Conservation (phyloP, 2,113 vertebrate genomes). For the Forbesichthys papilliferus region DNA sequence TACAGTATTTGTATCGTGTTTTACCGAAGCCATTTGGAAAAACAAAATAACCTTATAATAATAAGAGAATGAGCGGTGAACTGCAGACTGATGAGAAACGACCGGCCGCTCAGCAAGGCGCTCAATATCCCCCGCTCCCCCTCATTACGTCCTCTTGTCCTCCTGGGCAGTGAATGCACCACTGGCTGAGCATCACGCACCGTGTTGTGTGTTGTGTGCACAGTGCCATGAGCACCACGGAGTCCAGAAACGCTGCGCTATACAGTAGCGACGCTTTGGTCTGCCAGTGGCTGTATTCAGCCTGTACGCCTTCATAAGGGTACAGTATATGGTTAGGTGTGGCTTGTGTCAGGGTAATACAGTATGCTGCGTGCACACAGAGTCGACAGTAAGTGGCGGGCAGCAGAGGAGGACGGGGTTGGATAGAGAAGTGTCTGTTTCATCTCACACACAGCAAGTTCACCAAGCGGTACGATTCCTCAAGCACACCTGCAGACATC, state of each 20-base stretch:
- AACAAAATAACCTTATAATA: conserved; percentile 65
- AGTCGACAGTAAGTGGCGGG: too few relatives aligned
- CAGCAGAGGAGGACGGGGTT: neutral
- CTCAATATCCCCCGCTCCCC: conserved; percentile 25
- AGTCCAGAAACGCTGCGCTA: too few relatives aligned
- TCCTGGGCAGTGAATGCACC: neutral
- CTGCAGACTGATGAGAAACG: conserved; percentile 59
- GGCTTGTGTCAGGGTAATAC: too few relatives aligned
- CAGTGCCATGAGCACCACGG: neutral
- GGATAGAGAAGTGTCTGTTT: conserved; percentile 47
- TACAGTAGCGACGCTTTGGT: too few relatives aligned
- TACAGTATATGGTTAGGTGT: too few relatives aligned
- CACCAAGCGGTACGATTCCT: conserved; percentile 66
- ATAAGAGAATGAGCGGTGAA: conserved; percentile 63
- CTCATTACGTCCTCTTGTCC: conserved; percentile 6
- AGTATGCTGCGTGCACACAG: neutral
- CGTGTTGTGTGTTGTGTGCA: conserved; percentile 1
- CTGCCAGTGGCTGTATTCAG: too few relatives aligned
- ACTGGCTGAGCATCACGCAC: neutral
- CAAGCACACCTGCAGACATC: conserved; percentile 56
- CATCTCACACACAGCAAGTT: conserved; percentile 65
- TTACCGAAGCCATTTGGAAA: conserved; percentile 77
- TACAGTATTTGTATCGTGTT: conserved; percentile 27
- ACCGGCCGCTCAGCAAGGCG: conserved; percentile 52
- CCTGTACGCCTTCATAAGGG: too few relatives aligned